Evolutionary conservation across 2,113 vertebrate genomes (phyloP).

Genomic region (Clinocottus analis): DNA sequence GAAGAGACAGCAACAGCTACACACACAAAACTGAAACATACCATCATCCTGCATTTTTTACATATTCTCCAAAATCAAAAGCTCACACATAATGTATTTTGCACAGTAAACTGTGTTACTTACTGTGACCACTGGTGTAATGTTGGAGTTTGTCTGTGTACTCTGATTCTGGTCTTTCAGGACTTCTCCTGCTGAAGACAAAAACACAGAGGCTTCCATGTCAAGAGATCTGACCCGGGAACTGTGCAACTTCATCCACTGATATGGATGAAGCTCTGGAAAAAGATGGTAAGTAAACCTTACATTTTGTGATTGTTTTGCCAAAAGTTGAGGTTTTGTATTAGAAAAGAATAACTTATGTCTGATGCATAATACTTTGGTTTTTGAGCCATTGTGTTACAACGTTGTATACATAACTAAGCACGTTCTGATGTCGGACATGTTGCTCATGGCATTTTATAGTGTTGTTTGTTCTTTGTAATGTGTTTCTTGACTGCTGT

Average conservation of each 20-base stretch:
- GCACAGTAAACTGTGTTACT: conserved; percentile 70
- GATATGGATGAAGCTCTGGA: not conserved
- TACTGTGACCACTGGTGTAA: conserved; percentile 98
- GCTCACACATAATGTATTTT: not conserved
- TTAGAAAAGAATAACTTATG: not conserved
- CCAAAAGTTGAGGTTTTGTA: not conserved
- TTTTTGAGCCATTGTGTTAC: too few relatives aligned
- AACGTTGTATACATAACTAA: too few relatives aligned
- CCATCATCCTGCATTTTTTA: not conserved
- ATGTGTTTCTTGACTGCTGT: too few relatives aligned
- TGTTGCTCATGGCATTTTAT: too few relatives aligned
- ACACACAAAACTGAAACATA: conserved; percentile 2
- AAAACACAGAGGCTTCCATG: conserved; percentile 60
- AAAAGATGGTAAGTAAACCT: not conserved
- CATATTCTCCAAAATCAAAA: not conserved
- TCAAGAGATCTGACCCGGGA: not conserved
- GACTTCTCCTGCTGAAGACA: conserved; percentile 89
- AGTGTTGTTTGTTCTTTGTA: too few relatives aligned
- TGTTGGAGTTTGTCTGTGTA: conserved; percentile 98
- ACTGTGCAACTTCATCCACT: not conserved
- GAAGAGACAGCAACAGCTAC: conserved; percentile 47
- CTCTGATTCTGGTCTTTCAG: conserved; percentile 92
- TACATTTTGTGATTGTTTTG: not conserved
- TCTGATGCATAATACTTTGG: not conserved
- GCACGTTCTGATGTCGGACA: too few relatives aligned